Base-by-base conservation (phyloP, 2,888 invertebrate species). In the Pristionchus fissidentatus region DNA sequence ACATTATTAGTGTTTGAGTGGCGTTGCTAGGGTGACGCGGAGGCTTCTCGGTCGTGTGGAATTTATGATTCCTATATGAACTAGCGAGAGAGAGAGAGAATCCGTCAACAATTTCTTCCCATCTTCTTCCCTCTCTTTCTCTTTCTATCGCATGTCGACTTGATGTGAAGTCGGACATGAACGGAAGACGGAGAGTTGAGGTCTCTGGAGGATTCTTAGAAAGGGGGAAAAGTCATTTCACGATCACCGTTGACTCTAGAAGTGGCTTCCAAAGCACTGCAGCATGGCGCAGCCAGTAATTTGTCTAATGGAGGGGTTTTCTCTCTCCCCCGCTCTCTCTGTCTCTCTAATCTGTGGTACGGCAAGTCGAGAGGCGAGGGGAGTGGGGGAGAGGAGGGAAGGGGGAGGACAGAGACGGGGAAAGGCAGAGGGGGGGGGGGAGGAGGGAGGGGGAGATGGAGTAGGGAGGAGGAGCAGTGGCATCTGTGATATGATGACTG, bases 291-390 rank as follows among this genome's bases (percentile, higher is more conserved):
- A 38, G 38, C 32, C n/a, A n/a, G 3, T 26, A 70, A 26, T 70
- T 70, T 43, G 41, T 22, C n/a, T 70, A 70, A 70, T 70, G 41
- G 70, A 0, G 22, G 70, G 70, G 8, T 70, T n/a, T 66, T 70
- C 41, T 41, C n/a, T 19, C 43, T 7, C n/a, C n/a, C n/a, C n/a
- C n/a, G n/a, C n/a, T n/a, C n/a, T n/a, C n/a, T n/a, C n/a, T n/a
- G n/a, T n/a, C 70, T 70, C 70, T 41, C n/a, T 70, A 41, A 70
- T 43, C 26, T 38, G 41, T 41, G 41, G 43, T 70, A 41, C 10
- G 43, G 70, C 10, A 19, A 29, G 29, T 13, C 10, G 22, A 62
- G 15, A 22, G 66, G 70, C n/a, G 43, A 41, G 43, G 70, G 26
- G 26, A 43, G 38, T n/a, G 62, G 41, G 66, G 15, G 35, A n/a